Evolutionary conservation across 2,797 vertebrate species (phyloP).

Genomic region (Acridotheres tristis): DNA sequence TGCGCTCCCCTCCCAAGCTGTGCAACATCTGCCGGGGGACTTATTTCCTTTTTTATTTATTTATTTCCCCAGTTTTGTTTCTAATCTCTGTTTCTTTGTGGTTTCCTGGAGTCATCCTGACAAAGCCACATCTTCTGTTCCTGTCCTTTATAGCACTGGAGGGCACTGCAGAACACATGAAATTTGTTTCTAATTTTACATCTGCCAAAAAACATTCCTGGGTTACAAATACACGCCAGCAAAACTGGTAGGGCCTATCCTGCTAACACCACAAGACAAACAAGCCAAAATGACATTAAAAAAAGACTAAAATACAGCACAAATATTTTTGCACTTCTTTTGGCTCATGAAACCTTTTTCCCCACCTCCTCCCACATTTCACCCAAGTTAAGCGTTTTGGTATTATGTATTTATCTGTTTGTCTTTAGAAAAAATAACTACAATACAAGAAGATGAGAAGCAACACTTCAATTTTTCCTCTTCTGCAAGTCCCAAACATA

Average conservation of each 20-base stretch:
- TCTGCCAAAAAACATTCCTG: conserved; percentile 83
- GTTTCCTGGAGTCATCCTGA: conserved; percentile 83
- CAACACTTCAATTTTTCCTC: not conserved
- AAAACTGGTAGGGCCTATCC: conserved; percentile 76
- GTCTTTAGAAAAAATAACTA: conserved; percentile 1
- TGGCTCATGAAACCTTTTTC: not conserved
- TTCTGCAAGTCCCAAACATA: not conserved
- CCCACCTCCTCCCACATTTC: not conserved
- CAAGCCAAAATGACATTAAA: conserved; percentile 85
- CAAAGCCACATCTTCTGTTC: conserved; percentile 83
- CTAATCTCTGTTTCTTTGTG: conserved; percentile 84
- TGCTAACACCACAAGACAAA: conserved; percentile 80
- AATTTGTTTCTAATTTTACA: conserved; percentile 97
- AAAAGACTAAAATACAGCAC: conserved; percentile 76
- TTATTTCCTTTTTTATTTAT: conserved; percentile 42
- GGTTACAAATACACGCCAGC: conserved; percentile 82
- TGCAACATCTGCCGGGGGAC: conserved; percentile 80
- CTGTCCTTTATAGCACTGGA: conserved; percentile 82
- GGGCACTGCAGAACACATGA: conserved; percentile 85
- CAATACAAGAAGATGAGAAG: not conserved
- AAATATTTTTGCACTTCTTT: conserved; percentile 67
- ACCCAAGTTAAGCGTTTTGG: not conserved
- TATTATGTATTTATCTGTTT: not conserved
- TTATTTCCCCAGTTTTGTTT: conserved; percentile 76
- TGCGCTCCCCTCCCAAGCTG: conserved; percentile 41